Conservation (phyloP, 1,140 invertebrate genomes). For the Tenebrio molitor region DNA sequence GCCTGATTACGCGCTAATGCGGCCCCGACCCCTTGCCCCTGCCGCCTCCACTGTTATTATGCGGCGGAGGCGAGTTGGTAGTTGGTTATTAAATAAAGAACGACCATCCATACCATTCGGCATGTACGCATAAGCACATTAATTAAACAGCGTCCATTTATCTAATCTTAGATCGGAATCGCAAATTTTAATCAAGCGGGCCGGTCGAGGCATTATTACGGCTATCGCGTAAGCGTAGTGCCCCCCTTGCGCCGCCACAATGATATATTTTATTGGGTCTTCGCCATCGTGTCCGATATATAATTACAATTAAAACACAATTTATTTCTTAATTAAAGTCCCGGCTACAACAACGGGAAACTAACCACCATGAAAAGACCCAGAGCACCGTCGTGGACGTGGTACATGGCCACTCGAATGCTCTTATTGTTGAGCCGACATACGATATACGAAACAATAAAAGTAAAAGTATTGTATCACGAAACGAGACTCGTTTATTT, state of each 20-base stretch:
- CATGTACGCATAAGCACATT: slow-evolving; percentile 26
- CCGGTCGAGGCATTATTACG: slow-evolving; percentile 22
- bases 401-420: not conserved
- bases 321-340: slow-evolving; percentile 40
- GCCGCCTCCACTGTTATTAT: slow-evolving; percentile 13
- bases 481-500: slow-evolving; percentile 29
- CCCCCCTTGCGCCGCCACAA: not conserved
- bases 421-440: slow-evolving; percentile 20
- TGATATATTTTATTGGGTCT: slow-evolving; percentile 38
- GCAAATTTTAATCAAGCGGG: slow-evolving; percentile 35
- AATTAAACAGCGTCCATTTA: slow-evolving; percentile 33
- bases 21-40: not conserved
- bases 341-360: not conserved
- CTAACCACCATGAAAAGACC: slow-evolving; percentile 37
- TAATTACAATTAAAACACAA: slow-evolving; percentile 39
- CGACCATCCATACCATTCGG: slow-evolving; percentile 12
- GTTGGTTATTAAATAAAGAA: slow-evolving; percentile 33
- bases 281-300: slow-evolving; percentile 29
- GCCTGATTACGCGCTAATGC: slow-evolving; percentile 7
- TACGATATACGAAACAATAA: slow-evolving; percentile 16
- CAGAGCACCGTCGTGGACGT: not conserved
- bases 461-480: slow-evolving; percentile 35
- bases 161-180: slow-evolving; percentile 37
- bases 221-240: slow-evolving; percentile 23
- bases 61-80: not conserved